Percentiles rank a stretch among this genome's conserved stretches.
These are phyloP conservation scores for Euschistus heros DNA, from an alignment of 1,140 invertebrate species.

Conservation along the genomic window DNA sequence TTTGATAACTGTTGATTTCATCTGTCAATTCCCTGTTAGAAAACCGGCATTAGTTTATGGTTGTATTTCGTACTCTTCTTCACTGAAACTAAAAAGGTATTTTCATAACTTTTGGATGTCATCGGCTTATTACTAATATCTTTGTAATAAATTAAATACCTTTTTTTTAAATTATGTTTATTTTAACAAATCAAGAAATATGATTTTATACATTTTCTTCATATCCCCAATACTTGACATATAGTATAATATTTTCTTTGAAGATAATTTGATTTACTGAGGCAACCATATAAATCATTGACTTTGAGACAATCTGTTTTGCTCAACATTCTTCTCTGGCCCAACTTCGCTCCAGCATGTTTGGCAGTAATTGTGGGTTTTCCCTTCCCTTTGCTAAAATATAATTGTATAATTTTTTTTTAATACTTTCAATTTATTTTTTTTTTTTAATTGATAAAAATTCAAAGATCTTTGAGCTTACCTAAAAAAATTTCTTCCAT, in stretches of 20 bases:
- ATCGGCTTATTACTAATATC: no score
- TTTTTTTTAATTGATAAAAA: not conserved
- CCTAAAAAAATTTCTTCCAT: conserved; percentile 48
- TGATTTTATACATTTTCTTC: not conserved
- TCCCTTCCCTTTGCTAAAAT: conserved; percentile 41
- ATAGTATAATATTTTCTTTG: conserved; percentile 49
- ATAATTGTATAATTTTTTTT: not conserved
- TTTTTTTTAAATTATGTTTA: not conserved
- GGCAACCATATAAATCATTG: conserved; percentile 56
- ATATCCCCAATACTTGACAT: conserved; percentile 48
- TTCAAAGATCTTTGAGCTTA: conserved; percentile 24
- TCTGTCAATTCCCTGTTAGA: no score
- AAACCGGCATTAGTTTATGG: no score
- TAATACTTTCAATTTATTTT: not conserved
- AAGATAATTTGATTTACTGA: conserved; percentile 40
- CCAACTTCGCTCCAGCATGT: conserved; percentile 39
- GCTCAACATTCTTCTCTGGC: conserved; percentile 48
- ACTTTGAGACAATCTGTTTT: conserved; percentile 59
- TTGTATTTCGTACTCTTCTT: no score
- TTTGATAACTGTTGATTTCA: no score
- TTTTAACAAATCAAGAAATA: not conserved
- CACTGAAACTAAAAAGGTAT: no score
- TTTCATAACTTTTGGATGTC: no score
- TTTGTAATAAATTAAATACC: not conserved
- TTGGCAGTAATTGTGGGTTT: conserved; percentile 52